A percentile compares a stretch with the other conserved stretches of the same genome.
Evolutionary conservation across 1,140 invertebrate species (phyloP).

Genomic region (Oreohelix idahoensis): DNA sequence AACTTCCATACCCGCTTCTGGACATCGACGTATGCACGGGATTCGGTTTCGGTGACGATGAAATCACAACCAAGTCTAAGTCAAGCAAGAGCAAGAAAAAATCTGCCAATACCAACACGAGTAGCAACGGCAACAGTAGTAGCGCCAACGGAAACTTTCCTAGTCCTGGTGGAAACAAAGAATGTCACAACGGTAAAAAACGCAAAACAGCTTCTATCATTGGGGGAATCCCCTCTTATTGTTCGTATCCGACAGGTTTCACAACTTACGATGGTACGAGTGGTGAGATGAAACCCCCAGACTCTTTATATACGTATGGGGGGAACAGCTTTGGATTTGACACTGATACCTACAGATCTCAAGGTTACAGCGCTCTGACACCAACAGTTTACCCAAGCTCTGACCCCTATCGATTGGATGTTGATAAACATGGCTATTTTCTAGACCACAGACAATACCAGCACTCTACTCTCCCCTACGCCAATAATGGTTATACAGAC

Average conservation of each 20-base stretch:
- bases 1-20: slow-evolving; percentile 93
- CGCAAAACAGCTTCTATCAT: slow-evolving; percentile 77
- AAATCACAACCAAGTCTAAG: slow-evolving; percentile 61
- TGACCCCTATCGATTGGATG: slow-evolving; percentile 64
- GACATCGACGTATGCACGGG: slow-evolving; percentile 71
- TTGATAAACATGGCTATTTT: slow-evolving; percentile 70
- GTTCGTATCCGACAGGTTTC: slow-evolving; percentile 60
- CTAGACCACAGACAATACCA: slow-evolving; percentile 69
- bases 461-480: slow-evolving; percentile 58
- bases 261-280: slow-evolving; percentile 60
- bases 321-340: slow-evolving; percentile 65
- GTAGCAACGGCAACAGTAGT: background rate
- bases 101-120: background rate
- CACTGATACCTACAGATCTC: slow-evolving; percentile 64
- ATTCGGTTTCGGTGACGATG: slow-evolving; percentile 66
- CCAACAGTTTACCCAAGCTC: slow-evolving; percentile 58
- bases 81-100: slow-evolving; percentile 77
- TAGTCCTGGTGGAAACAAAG: slow-evolving; percentile 92
- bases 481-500: slow-evolving; percentile 67
- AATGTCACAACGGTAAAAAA: slow-evolving; percentile 92
- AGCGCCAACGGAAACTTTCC: background rate
- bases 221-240: slow-evolving; percentile 37
- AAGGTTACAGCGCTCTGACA: slow-evolving; percentile 61
- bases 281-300: slow-evolving; percentile 62
- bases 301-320: slow-evolving; percentile 66